phyloP scores from a whole-genome alignment of 2,888 invertebrate species.

The Agrilus biguttatus region DNA sequence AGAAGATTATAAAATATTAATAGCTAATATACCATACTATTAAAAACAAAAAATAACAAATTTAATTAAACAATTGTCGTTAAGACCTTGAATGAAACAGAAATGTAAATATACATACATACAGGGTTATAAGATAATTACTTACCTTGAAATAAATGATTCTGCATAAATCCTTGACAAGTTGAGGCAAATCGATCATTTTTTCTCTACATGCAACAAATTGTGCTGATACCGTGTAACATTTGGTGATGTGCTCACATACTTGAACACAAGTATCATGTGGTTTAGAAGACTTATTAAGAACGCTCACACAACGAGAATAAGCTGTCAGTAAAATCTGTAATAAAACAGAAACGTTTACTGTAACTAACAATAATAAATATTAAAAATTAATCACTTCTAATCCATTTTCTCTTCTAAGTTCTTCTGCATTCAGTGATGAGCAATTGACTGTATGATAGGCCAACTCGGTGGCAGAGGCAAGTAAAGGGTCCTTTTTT shows the following conservation, averaged over 20 bases:
- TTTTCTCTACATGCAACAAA: constrained; percentile 82
- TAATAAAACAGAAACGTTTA: constrained; percentile 6
- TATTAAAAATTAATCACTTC: constrained; percentile 38
- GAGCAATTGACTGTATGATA: constrained; percentile 95
- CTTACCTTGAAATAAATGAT: constrained; percentile 71
- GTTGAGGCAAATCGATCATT: constrained; percentile 74
- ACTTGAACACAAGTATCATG: constrained; percentile 77
- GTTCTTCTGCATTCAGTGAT: constrained; percentile 93
- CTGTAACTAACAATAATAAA: not conserved
- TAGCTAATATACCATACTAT: not conserved
- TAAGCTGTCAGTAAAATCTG: constrained; percentile 76
- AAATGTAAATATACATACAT: not conserved
- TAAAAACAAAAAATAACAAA: not conserved
- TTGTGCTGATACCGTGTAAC: constrained; percentile 89
- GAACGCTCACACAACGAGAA: constrained; percentile 83
- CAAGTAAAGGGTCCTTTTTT: constrained; percentile 65
- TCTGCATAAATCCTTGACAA: constrained; percentile 75
- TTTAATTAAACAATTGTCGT: not conserved
- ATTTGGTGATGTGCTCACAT: constrained; percentile 79
- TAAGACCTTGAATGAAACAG: constrained; percentile 1
- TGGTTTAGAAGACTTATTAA: constrained; percentile 63
- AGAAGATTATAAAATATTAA: constrained; percentile 9
- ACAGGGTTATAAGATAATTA: constrained; percentile 4
- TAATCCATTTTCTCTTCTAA: constrained; percentile 85
- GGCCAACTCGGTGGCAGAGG: constrained; percentile 86